Base-by-base conservation (phyloP, 2,888 invertebrate species). In the Caenorhabditis macrosperma region DNA sequence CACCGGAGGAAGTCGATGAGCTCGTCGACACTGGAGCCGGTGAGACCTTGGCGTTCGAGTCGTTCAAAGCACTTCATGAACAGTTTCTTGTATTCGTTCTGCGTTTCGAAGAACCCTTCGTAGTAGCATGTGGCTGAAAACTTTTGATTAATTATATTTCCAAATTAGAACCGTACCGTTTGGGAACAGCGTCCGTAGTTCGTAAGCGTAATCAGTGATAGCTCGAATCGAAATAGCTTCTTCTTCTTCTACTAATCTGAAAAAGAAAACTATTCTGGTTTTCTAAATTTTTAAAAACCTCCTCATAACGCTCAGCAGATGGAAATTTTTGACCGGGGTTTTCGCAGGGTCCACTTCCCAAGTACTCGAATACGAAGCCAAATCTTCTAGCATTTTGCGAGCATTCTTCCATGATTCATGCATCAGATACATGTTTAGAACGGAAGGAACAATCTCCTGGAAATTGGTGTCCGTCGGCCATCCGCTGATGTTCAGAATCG, bases 151-250 rank as follows among this genome's bases (percentile, higher is more conserved):
- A 33, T 20, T 12, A 7, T 28, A 2, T 9, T 15, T n/a, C n/a
- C n/a, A n/a, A n/a, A 38, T 59, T 2, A 30, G 17, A 1, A 7
- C 46, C 1, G 46, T 48, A 86, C 87, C 82, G 44, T 75, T 22
- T 12, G 88, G 88, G 60, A 87, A 88, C 41, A 86, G 22, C 9
- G 81, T 72, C 46, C 83, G 75, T 59, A 88, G 69, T 64, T 88
- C 88, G 35, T 84, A 87, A 4, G 81, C 82, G 35, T 72, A 85
- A 30, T 86, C 87, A 4, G 84, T 83, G n/a, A 88, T 48, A 2
- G 67, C 55, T 35, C 76, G 44, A 44, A 82, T 67, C 0, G 81
- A 75, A 3, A 77, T 44, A 1, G 82, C 71, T 0, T 60, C 63
- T 1, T 57, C 72, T 67, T 78, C 82, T 24, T 72, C 63, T 7